phyloP scores from a whole-genome alignment of 2,888 invertebrate genomes.

The Ormyrus rosae region DNA sequence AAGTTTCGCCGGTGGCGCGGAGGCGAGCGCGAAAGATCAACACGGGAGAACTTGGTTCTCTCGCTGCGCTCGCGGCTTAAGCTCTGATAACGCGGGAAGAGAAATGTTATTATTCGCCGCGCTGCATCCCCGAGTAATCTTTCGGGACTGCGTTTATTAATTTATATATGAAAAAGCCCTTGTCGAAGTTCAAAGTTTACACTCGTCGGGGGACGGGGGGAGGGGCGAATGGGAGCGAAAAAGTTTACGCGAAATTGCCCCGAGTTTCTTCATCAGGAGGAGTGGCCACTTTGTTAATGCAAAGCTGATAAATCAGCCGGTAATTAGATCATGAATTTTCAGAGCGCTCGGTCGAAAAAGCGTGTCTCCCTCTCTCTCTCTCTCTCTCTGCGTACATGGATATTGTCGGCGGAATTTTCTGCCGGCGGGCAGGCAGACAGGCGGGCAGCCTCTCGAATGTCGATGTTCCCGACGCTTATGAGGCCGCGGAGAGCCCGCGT shows the following conservation, averaged over 20 bases:
- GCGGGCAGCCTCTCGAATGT: constrained; percentile 40
- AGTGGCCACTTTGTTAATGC: constrained; percentile 29
- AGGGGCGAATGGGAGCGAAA: neutral
- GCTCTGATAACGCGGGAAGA: constrained; percentile 19
- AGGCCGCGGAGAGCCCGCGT: constrained; percentile 32
- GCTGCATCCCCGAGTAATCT: too few relatives aligned
- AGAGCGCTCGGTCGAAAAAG: neutral
- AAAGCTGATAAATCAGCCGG: constrained; percentile 33
- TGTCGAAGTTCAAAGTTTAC: neutral
- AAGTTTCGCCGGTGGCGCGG: neutral
- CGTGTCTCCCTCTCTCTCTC: too few relatives aligned
- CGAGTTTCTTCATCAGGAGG: constrained; percentile 18
- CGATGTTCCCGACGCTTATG: constrained; percentile 55
- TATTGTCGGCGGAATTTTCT: neutral
- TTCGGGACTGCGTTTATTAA: neutral
- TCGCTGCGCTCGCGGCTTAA: constrained; percentile 19
- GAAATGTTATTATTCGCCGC: neutral
- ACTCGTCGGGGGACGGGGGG: too few relatives aligned
- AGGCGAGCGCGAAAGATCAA: constrained; percentile 23
- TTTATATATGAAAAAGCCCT: neutral
- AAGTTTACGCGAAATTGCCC: constrained; percentile 15
- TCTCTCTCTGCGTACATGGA: neutral
- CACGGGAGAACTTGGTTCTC: constrained; percentile 12
- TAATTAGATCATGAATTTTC: constrained; percentile 38
- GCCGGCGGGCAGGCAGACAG: neutral